Conservation (phyloP, 2,113 vertebrate species). For the Haliaeetus leucogaster region DNA sequence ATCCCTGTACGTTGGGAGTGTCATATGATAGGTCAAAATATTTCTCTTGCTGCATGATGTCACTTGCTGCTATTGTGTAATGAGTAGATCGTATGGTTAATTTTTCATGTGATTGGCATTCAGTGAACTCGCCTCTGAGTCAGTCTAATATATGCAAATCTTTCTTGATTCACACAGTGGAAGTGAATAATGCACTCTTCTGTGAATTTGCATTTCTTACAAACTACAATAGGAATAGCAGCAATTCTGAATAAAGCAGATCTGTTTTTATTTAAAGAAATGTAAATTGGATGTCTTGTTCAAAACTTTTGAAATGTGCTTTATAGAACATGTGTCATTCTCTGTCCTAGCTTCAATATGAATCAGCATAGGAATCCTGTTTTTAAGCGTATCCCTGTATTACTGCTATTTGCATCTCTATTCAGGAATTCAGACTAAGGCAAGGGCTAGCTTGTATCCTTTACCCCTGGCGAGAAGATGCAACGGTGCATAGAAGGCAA, state of each 20-base stretch:
- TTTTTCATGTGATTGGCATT: not conserved
- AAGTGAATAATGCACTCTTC: not conserved
- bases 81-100: not conserved
- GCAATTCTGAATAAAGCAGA: conserved; percentile 2
- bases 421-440: not conserved
- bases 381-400: not conserved
- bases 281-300: conserved; percentile 6
- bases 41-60: not conserved
- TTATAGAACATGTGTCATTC: not conserved
- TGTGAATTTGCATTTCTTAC: conserved; percentile 16
- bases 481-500: not conserved
- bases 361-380: not conserved
- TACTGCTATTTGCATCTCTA: not conserved
- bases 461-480: not conserved
- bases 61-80: not conserved
- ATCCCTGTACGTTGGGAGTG: not conserved
- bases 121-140: not conserved
- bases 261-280: conserved; percentile 25
- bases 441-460: not conserved
- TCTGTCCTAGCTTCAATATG: not conserved
- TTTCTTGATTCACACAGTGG: not conserved
- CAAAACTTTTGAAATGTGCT: not conserved
- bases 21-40: not conserved
- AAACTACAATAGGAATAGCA: not conserved
- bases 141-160: not conserved